Conservation (phyloP, 2,113 vertebrate genomes). For the Clarias gariepinus region DNA sequence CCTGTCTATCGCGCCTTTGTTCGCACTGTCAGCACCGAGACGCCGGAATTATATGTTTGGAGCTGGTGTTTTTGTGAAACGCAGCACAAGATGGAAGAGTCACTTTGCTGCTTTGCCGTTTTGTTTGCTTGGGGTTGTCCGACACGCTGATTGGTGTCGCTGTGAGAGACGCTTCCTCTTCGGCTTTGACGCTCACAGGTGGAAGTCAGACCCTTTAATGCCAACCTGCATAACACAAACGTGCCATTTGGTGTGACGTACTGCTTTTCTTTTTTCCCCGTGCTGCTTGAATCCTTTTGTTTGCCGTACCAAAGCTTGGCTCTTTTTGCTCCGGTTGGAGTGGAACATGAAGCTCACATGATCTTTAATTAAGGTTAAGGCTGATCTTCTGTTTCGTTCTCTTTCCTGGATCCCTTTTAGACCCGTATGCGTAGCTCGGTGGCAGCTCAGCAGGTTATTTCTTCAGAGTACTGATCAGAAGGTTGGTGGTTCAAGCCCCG, state of each 20-base stretch:
- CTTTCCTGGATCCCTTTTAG: not conserved
- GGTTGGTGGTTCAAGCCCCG: too few relatives aligned
- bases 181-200: constrained; percentile 35
- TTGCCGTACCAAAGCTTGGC: constrained; percentile 18
- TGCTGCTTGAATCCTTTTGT: constrained; percentile 30
- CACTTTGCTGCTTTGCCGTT: constrained; percentile 37
- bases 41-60: constrained; percentile 42
- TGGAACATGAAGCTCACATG: constrained; percentile 4
- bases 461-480: too few relatives aligned
- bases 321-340: not conserved
- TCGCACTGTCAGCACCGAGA: not conserved
- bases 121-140: constrained; percentile 39
- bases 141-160: constrained; percentile 24
- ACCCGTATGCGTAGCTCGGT: too few relatives aligned
- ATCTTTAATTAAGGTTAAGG: not conserved
- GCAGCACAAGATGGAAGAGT: constrained; percentile 35
- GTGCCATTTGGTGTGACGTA: not conserved
- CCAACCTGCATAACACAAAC: constrained; percentile 20
- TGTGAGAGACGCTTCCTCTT: constrained; percentile 12
- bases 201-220: constrained; percentile 38
- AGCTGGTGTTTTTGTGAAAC: constrained; percentile 32
- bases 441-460: too few relatives aligned
- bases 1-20: constrained; percentile 20
- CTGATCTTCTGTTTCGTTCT: not conserved
- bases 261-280: not conserved